These are phyloP conservation scores for Chloropsis hardwickii DNA, from an alignment of 2,113 vertebrate genomes.

Conservation along the genomic window DNA sequence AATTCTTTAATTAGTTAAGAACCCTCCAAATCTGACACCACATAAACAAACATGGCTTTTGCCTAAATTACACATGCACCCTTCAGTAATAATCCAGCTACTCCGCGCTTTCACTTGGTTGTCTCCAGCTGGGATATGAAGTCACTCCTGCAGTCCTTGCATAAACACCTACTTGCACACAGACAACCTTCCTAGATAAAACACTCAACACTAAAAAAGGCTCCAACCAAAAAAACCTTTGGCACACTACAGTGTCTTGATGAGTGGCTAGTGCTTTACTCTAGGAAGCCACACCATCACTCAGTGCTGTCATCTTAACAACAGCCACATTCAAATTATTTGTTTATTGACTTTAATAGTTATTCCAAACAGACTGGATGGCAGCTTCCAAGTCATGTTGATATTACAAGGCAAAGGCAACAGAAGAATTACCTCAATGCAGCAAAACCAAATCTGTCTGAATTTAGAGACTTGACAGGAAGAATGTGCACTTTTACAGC, in stretches of 20 bases:
- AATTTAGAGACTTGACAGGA: background rate
- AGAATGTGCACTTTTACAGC: background rate
- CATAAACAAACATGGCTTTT: background rate
- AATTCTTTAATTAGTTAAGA: background rate
- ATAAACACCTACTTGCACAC: background rate
- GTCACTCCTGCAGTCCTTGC: accelerated
- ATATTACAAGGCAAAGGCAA: background rate
- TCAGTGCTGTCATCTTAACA: background rate
- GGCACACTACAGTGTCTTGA: background rate
- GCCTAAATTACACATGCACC: accelerated
- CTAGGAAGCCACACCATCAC: background rate
- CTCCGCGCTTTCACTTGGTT: background rate
- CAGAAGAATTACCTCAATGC: background rate
- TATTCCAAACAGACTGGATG: background rate
- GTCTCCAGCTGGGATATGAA: background rate
- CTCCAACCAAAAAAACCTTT: background rate
- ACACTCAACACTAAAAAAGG: background rate
- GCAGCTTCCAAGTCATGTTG: background rate
- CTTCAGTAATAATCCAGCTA: background rate
- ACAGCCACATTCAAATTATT: background rate
- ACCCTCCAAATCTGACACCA: background rate
- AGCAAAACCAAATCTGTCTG: background rate
- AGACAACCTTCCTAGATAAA: background rate
- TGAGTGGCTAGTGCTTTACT: background rate
- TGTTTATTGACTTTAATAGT: background rate